Evolutionary conservation across 2,888 invertebrate species (phyloP), one percentile per base, ranked within the genome.

Genomic region (Eucriotettix oculatus): DNA sequence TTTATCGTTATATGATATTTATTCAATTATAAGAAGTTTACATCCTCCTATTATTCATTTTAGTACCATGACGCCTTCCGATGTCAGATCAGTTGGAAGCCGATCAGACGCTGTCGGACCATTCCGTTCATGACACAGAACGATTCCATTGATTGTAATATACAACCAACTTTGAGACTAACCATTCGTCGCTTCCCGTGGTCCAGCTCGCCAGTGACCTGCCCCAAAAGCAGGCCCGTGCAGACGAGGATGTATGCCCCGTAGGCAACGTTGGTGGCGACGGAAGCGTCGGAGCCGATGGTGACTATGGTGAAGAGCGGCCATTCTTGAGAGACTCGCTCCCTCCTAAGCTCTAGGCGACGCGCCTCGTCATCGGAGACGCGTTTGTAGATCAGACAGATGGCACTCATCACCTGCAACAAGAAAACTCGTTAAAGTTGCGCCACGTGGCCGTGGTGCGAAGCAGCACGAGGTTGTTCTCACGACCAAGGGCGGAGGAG

Each of bases 321-420:
- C 87, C 87, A 87, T 74, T 87, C 86, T 55, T 84, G 75, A 42
- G 86, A 86, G 61, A 83, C 71, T 74, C 85, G 86, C 73, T 86
- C 83, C 64, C 86, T 77, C 67, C 82, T 80, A 64, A 84, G 77
- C 68, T 82, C 81, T 66, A 86, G 74, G 59, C 85, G 78, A 55
- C 80, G 78, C 62, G 86, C 84, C 71, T 87, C 86, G 67, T 85
- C 85, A 63, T 85, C 81, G 1, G 87, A 86, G 64, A 86, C 80
- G 63, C 85, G 78, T 71, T 86, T 84, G 63, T 81, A 79, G 42
- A 84, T 78, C 67, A 86, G 73, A 68, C 86, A 86, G 16, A 83
- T 78, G 65, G 84, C 75, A 71, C 83, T 83, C 67, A 84, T 75
- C 67, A 82, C 70, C 87, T 87, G 73, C 29, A 72, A 73, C 64